Base-by-base conservation (phyloP, 1,140 invertebrate species). In the Notospermus geniculatus region DNA sequence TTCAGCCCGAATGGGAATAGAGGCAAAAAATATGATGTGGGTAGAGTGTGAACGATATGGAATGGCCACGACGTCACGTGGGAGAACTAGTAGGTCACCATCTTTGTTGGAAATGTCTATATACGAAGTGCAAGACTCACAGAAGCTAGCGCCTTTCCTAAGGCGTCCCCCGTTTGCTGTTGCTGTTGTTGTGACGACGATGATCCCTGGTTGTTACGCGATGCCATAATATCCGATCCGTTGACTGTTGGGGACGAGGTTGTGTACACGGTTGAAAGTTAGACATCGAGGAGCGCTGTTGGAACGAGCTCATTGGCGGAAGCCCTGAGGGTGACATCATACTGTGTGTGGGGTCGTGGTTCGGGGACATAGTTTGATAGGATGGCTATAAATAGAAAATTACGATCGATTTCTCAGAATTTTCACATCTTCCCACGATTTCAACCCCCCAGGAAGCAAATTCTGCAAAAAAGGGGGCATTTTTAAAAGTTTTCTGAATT, bases 251-350 rank as follows among this genome's bases (percentile, higher is more conserved):
- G 74, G 0, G 74, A 68, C 27, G 70, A 74, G 9, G 72, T 67
- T 27, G 57, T 62, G 19, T 68, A 68, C 60, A 66, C 70, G 15
- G 54, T 71, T 45, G 74, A 72, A n/a, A n/a, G 43, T 79, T 68
- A n/a, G 66, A 71, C 53, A 69, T 67, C 64, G 62, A 68, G 54
- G 63, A 84, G 41, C 88, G 87, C 28, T 63, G n/a, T n/a, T n/a
- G 86, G 84, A 97, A 92, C 64, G 91, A 91, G 58, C 92, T 95
- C 92, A 97, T 95, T 39, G 93, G 93, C 60, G 93, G 93, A 80
- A 96, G 85, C 57, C 86, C 86, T 28, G 91, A 89, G 72, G 88
- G 85, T 74, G 87, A 84, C 73, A 84, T 84, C 25, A 50, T 19
- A 36, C 15, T 36, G 32, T 36, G 32, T 19, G 46, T 9, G 65